phyloP scores from a whole-genome alignment of 2,797 vertebrate species.

The Emys orbicularis region DNA sequence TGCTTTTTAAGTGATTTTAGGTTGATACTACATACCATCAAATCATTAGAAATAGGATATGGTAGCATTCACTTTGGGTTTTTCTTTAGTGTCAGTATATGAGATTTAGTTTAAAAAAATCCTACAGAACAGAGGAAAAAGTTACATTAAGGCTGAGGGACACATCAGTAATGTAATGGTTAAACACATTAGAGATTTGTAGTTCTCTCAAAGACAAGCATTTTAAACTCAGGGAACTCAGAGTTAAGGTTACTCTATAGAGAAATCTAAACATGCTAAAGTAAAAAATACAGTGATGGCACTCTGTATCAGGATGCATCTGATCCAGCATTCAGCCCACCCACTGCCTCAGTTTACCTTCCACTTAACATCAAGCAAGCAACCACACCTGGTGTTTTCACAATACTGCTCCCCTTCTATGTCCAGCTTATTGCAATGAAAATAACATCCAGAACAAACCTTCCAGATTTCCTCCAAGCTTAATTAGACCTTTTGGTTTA shows the following conservation, averaged over 20 bases:
- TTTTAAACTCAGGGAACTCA: not conserved
- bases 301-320: not conserved
- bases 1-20: not conserved
- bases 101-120: not conserved
- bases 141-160: not conserved
- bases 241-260: too few relatives aligned
- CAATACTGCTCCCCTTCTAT: not conserved
- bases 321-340: not conserved
- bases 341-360: not conserved
- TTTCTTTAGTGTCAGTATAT: not conserved
- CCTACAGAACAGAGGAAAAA: not conserved
- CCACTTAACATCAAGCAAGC: not conserved
- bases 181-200: not conserved
- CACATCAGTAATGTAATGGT: not conserved
- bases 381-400: not conserved
- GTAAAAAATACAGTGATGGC: too few relatives aligned
- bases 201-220: not conserved
- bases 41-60: not conserved
- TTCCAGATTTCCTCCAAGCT: not conserved
- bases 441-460: not conserved
- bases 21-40: not conserved
- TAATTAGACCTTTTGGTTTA: not conserved
- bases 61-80: not conserved
- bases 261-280: not conserved
- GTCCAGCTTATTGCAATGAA: not conserved